These are phyloP conservation scores for Liparis tanakae DNA, from an alignment of 2,797 vertebrate species.

Conservation along the genomic window DNA sequence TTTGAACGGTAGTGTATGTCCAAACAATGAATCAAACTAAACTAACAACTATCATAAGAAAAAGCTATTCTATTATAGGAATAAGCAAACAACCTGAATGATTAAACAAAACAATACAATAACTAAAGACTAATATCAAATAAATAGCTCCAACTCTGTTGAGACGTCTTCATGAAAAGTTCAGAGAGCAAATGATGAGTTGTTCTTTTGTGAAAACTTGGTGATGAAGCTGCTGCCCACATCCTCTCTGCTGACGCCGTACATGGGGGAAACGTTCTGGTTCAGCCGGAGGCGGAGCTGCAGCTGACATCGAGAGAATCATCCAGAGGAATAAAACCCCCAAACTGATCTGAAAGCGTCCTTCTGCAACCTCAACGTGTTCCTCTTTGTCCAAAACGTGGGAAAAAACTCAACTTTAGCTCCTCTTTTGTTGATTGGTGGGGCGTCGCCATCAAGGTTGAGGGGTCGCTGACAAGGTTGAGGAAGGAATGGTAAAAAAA, in stretches of 20 bases:
- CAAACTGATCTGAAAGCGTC: conserved; percentile 9
- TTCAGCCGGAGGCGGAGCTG: conserved; percentile 36
- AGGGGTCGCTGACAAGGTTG: background rate
- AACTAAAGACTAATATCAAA: too few relatives aligned
- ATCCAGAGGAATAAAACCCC: conserved; percentile 32
- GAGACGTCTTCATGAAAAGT: conserved; percentile 13
- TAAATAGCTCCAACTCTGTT: background rate
- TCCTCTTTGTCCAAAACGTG: background rate
- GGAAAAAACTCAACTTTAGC: background rate
- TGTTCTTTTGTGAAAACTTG: conserved; percentile 53
- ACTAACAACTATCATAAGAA: too few relatives aligned
- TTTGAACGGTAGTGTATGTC: too few relatives aligned
- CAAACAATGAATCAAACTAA: too few relatives aligned
- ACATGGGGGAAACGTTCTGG: conserved; percentile 56
- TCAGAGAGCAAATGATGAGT: conserved; percentile 29
- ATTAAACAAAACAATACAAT: too few relatives aligned
- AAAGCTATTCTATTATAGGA: too few relatives aligned
- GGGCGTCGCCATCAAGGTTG: conserved; percentile 5
- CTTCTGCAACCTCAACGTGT: background rate
- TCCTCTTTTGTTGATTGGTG: background rate
- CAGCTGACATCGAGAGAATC: conserved; percentile 28
- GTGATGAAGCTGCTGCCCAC: conserved; percentile 63
- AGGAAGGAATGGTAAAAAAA: background rate
- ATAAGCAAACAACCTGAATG: too few relatives aligned
- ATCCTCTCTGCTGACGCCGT: conserved; percentile 66